Conservation (phyloP, 2,888 invertebrate genomes). For the Xanthorhoe spadicearia region DNA sequence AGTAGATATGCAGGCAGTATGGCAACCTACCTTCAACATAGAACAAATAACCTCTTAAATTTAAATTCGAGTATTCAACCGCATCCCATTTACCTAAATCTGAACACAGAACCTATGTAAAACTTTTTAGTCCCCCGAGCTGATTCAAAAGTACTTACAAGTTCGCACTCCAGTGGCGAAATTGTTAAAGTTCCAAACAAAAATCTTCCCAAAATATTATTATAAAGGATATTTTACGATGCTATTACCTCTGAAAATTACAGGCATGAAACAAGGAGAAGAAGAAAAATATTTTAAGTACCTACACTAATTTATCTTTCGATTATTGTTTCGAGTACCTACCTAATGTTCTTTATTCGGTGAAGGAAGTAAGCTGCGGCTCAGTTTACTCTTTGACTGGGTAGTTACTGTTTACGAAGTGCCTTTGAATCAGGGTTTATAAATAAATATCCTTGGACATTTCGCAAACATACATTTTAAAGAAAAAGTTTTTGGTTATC, state of each 20-base stretch:
- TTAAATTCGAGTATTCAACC: conserved; percentile 14
- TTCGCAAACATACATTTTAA: too few relatives aligned
- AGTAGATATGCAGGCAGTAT: too few relatives aligned
- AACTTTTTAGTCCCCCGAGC: conserved; percentile 46
- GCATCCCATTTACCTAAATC: conserved; percentile 14
- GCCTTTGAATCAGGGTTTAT: too few relatives aligned
- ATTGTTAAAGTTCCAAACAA: conserved; percentile 59
- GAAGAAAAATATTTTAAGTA: neutral
- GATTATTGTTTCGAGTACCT: too few relatives aligned
- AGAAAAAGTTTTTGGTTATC: too few relatives aligned
- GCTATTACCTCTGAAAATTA: conserved; percentile 50
- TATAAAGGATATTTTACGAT: conserved; percentile 58
- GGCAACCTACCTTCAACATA: too few relatives aligned
- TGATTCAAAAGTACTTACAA: conserved; percentile 49
- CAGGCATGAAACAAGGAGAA: conserved; percentile 10
- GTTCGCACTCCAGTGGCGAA: conserved; percentile 50
- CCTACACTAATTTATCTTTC: too few relatives aligned
- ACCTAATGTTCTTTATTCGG: too few relatives aligned
- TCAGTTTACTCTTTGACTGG: too few relatives aligned
- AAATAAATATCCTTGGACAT: too few relatives aligned
- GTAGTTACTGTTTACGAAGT: too few relatives aligned
- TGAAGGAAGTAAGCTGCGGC: too few relatives aligned
- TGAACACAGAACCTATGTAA: conserved; percentile 36
- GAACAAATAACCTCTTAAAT: neutral
- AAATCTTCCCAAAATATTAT: conserved; percentile 60